These are phyloP conservation scores for Tinea trinotella DNA, from an alignment of 2,888 invertebrate species.

Conservation along the genomic window DNA sequence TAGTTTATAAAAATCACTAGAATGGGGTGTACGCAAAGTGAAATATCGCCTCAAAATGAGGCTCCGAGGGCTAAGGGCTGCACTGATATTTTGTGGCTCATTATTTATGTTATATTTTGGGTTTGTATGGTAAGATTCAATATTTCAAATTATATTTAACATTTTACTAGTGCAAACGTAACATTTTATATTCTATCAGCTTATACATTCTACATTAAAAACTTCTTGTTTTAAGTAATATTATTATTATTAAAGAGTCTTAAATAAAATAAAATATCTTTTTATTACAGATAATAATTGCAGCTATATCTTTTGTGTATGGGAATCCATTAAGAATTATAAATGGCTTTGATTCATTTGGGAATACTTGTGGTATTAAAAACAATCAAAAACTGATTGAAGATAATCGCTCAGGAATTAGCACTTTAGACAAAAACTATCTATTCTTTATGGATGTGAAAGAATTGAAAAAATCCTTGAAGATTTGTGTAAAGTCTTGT, in stretches of 20 bases:
- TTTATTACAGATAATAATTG: slow-evolving; percentile 79
- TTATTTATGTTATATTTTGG: slow-evolving; percentile 85
- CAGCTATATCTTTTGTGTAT: slow-evolving; percentile 89
- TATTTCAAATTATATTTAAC: not conserved
- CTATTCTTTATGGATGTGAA: slow-evolving; percentile 88
- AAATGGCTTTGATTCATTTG: slow-evolving; percentile 95
- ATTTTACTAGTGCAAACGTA: too few relatives aligned
- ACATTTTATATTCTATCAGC: too few relatives aligned
- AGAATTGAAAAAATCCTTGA: slow-evolving; percentile 82
- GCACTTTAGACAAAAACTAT: slow-evolving; percentile 83
- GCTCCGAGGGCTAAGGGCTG: slow-evolving; percentile 77
- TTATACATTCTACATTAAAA: too few relatives aligned
- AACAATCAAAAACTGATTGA: slow-evolving; percentile 82
- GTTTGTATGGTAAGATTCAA: slow-evolving; percentile 81
- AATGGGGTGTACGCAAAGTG: slow-evolving; percentile 80
- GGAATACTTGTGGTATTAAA: slow-evolving; percentile 92
- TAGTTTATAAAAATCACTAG: slow-evolving; percentile 15
- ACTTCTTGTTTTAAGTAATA: not conserved
- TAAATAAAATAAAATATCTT: not conserved
- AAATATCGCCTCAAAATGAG: slow-evolving; percentile 75
- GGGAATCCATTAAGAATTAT: slow-evolving; percentile 89
- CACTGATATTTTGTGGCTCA: slow-evolving; percentile 87
- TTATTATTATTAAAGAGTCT: not conserved
- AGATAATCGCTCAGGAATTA: slow-evolving; percentile 83
- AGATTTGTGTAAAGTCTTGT: slow-evolving; percentile 92